These are phyloP conservation scores for Hozukius guyotensis DNA, from an alignment of 2,797 vertebrate genomes.

Conservation along the genomic window DNA sequence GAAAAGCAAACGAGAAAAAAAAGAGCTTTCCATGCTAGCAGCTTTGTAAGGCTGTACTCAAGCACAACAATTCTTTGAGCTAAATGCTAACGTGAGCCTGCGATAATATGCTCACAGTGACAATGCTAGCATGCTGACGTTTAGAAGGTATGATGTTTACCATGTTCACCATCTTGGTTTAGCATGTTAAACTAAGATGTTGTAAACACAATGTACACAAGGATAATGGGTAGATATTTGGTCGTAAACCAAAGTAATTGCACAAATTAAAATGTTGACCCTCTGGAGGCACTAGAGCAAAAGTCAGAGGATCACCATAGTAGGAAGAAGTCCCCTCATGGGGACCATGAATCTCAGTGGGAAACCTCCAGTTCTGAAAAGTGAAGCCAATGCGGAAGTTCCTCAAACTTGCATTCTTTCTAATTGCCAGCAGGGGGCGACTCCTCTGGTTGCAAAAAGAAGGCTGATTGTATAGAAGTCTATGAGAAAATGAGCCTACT, in stretches of 20 bases:
- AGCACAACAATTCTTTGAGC: not conserved
- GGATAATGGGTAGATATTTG: not conserved
- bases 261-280: not conserved
- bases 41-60: not conserved
- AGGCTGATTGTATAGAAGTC: too few relatives aligned
- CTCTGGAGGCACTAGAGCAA: not conserved
- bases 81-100: not conserved
- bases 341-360: not conserved
- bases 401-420: too few relatives aligned
- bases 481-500: too few relatives aligned
- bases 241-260: not conserved
- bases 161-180: not conserved
- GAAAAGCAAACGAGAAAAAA: not conserved
- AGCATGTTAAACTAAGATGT: too few relatives aligned
- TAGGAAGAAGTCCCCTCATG: not conserved
- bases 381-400: not conserved
- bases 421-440: too few relatives aligned
- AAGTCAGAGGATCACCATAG: not conserved
- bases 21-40: not conserved
- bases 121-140: not conserved
- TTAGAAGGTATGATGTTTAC: not conserved
- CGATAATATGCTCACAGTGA: not conserved
- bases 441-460: too few relatives aligned
- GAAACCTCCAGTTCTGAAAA: not conserved
- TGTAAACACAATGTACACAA: not conserved